Conservation (phyloP, 2,797 vertebrate genomes). For the Falco cherrug region DNA sequence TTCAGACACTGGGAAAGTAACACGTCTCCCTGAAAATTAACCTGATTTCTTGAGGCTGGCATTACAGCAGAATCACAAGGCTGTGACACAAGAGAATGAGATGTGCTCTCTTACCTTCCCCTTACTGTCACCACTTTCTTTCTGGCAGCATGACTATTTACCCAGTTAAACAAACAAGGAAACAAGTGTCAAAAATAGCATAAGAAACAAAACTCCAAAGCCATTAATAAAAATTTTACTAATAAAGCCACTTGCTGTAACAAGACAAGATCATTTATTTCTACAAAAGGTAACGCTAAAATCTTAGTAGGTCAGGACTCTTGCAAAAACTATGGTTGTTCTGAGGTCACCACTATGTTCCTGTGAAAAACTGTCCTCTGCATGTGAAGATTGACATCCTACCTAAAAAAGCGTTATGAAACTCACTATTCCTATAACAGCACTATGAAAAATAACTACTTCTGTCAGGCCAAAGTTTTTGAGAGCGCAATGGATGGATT, state of each 20-base stretch:
- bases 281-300: background rate
- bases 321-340: background rate
- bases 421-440: background rate
- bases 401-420: background rate
- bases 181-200: background rate
- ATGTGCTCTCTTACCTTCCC: background rate
- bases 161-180: background rate
- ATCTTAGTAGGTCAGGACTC: background rate
- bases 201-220: background rate
- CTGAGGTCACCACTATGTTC: background rate
- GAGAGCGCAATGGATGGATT: background rate
- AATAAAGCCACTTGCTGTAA: background rate
- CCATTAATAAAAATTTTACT: background rate
- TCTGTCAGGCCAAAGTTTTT: background rate
- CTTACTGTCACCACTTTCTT: background rate
- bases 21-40: background rate
- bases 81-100: background rate
- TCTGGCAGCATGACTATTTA: background rate
- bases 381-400: background rate
- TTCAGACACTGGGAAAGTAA: conserved; percentile 2
- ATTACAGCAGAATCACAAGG: background rate
- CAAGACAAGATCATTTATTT: background rate
- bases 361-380: background rate
- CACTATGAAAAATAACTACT: background rate
- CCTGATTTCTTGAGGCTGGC: background rate